phyloP scores from a whole-genome alignment of 2,797 vertebrate species.

The Pangasius mekongensis region DNA sequence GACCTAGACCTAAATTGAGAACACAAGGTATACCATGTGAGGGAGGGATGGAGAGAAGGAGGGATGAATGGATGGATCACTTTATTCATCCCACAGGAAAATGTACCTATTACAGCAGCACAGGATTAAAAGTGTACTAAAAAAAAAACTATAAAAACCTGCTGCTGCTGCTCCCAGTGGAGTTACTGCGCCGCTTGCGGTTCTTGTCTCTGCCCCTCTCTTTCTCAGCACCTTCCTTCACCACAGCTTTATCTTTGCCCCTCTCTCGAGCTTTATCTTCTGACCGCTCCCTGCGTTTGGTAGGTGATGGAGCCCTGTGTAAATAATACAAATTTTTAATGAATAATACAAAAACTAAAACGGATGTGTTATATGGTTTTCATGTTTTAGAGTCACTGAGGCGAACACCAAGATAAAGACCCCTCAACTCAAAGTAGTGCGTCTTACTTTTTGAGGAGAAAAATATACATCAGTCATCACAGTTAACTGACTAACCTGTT shows the following conservation, averaged over 20 bases:
- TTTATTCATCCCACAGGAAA: background rate
- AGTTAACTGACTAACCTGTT: background rate
- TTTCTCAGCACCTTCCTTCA: slow-evolving; percentile 91
- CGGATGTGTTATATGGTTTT: background rate
- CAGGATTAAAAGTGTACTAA: too few species aligned
- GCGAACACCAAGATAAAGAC: background rate
- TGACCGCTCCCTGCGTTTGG: slow-evolving; percentile 90
- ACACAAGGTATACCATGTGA: background rate
- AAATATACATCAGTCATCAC: background rate
- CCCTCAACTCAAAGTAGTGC: background rate
- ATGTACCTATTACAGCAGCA: background rate
- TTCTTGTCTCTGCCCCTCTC: slow-evolving; percentile 90
- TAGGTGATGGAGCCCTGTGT: slow-evolving; percentile 92
- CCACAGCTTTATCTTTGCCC: slow-evolving; percentile 85
- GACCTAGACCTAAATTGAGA: slow-evolving; percentile 77
- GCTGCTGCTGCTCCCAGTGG: slow-evolving; percentile 92
- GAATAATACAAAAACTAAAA: background rate
- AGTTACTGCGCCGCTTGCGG: slow-evolving; percentile 91
- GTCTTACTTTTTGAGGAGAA: background rate
- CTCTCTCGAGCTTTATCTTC: slow-evolving; percentile 93
- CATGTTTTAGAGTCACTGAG: background rate
- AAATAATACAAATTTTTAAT: background rate
- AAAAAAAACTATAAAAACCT: slow-evolving; percentile 66
- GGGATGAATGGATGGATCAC: background rate
- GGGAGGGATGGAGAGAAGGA: background rate